Evolutionary conservation across 2,888 invertebrate genomes (phyloP), one percentile per base, ranked within the genome.

Genomic region (Aphidius colemani): DNA sequence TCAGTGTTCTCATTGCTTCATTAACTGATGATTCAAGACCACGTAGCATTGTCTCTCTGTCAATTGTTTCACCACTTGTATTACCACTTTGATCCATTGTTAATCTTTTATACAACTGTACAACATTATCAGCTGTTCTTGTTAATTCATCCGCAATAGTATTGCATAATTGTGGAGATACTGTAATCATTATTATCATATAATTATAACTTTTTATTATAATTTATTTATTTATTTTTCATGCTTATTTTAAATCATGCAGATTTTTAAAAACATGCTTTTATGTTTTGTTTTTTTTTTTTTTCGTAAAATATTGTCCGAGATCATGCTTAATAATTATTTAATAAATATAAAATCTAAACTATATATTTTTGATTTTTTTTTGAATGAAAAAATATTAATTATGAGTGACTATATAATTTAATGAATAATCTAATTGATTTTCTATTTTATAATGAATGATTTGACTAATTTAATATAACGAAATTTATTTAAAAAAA

Each of bases 41-140:
- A 10, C 85, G 84, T 45, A 85, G 75, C 83, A 84, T 83, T 65
- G 85, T 85, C 43, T 83, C 82, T 67, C 83, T 79, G 63, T 83
- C 82, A 53, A 74, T 75, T 65, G 70, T 72, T 51, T 76, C 77
- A 65, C 70, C 73, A 7, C 72, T 67, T 61, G 72, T 67, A 64
- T 82, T 81, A 44, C 81, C 78, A 13, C 80, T 77, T 58, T 86
- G 85, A 70, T 88, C 88, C 66, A 83, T 75, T 8, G 87, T 83
- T 65, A 91, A 80, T 62, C 88, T 86, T 65, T 89, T 86, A 81
- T 90, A 90, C 57, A 92, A 83, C 77, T 89, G 88, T 3, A 89
- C 89, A 50, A 91, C 89, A 74, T 89, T 89, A 70, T 88, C 86
- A 4, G 91, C 89, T 0, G 90, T 88, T 69, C 85, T 85, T 7